Percentiles rank a stretch among this genome's conserved stretches.
These are phyloP conservation scores for Polydrusus cervinus DNA, from an alignment of 2,888 invertebrate species.

Conservation along the genomic window DNA sequence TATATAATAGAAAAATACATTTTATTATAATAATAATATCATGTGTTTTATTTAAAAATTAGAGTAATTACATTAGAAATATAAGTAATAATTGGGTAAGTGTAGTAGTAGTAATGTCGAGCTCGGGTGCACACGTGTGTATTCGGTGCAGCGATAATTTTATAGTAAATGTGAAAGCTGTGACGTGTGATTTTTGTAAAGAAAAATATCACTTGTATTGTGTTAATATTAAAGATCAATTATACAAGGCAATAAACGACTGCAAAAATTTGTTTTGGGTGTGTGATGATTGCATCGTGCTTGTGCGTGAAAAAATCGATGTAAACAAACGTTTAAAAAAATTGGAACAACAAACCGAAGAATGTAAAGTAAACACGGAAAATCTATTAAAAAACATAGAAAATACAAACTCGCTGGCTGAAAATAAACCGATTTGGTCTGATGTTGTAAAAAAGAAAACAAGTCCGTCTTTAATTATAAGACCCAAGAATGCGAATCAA, in stretches of 20 bases:
- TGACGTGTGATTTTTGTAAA: slow-evolving; percentile 1
- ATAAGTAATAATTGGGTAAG: too few relatives aligned
- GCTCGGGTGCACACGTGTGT: not conserved
- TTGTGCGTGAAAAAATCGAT: not conserved
- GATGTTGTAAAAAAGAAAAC: not conserved
- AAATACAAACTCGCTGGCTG: not conserved
- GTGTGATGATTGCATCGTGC: not conserved
- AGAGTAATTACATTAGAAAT: too few relatives aligned
- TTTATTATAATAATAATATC: too few relatives aligned
- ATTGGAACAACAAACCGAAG: not conserved
- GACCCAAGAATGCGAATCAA: not conserved
- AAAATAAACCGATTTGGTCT: not conserved
- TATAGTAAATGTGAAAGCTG: not conserved
- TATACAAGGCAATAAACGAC: not conserved
- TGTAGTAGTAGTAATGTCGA: not conserved
- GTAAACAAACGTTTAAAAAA: not conserved
- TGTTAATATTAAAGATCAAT: not conserved
- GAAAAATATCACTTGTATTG: not conserved
- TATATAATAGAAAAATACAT: too few relatives aligned
- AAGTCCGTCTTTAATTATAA: not conserved
- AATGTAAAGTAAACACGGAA: not conserved
- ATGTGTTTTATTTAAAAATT: too few relatives aligned
- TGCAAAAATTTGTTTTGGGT: not conserved
- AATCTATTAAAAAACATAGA: not conserved
- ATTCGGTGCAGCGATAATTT: not conserved